Base-by-base conservation (phyloP, 2,888 invertebrate genomes). In the Microctonus hyperodae region DNA sequence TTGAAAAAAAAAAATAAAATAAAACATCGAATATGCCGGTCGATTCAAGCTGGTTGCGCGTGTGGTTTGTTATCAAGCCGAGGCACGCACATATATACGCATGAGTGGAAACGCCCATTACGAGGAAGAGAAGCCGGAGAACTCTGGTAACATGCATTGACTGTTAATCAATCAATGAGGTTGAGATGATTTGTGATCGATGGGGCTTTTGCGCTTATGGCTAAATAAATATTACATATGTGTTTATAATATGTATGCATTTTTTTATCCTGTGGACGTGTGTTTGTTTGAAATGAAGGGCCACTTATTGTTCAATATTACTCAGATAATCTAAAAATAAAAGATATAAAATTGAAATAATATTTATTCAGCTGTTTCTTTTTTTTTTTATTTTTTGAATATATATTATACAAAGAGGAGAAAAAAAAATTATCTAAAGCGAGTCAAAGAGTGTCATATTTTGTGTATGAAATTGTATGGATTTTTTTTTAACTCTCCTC, bases 111-210 rank as follows among this genome's bases (percentile, higher is more conserved):
- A 73, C 72, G 72, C 72, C 71, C 72, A 68, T 69, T 67, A 65
- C 59, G 55, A 64, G 59, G 40, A 59, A 55, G 60, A 48, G 50
- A 20, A 20, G 56, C 7, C n/a, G n/a, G 56, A 20, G 23, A 31
- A 25, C 58, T 22, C 64, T 48, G 68, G 35, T 61, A 58, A 70
- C 70, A 62, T 65, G 57, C 58, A 65, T 58, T 72, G 74, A 75
- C 73, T 73, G 59, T 72, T 71, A 73, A 75, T 73, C 71, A 73
- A 73, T 73, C 71, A 67, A 70, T 66, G 67, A 65, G 53, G 64
- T 33, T 31, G 40, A 13, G 44, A 44, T 44, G 44, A 44, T 44
- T 44, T 44, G 37, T 69, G 66, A 71, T 69, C 68, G 69, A 67
- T 72, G 65, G 64, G 53, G 16, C 20, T n/a, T 44, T 44, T 44